Evolutionary conservation across 2,113 vertebrate species (phyloP), one percentile per base, ranked within the genome.

Genomic region (Tinamus guttatus): DNA sequence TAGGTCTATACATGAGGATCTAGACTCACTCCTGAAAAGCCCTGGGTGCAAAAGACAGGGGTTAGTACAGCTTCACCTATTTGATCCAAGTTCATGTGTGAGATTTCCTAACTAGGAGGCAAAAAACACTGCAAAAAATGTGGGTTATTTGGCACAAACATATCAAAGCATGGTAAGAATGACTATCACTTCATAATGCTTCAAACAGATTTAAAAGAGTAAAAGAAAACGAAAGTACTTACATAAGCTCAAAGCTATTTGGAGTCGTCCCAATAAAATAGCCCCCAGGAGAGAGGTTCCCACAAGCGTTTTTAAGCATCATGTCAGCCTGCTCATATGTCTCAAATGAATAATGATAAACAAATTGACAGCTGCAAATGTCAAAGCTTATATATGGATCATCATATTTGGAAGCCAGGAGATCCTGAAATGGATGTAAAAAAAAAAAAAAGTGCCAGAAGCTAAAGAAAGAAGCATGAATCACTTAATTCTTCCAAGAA

Each of bases 241-340:
- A 99, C 99, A 99, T 98, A 19, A 99, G 97, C 95, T 99, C 99
- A 74, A 98, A 99, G 93, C 99, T 99, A 64, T 99, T 98, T 38
- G 99, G 99, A 18, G 99, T 99, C 5, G 99, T 99, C n/a, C 99
- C 99, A 70, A 99, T 99, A 95, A 99, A 99, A 98, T 98, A 99
- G 5, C 99, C 99, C 49, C 99, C 99, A 5, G 98, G 99, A 49
- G 97, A 97, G 52, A 99, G 98, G 34, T 97, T 98, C 93, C 99
- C 99, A 68, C 99, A 99, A 68, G 99, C 99, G 13, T 99, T 99
- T 95, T 98, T 98, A 96, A 99, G 98, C 99, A 99, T 99, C 98
- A 96, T 98, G 87, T 99, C 98, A 7, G 99, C 99, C 97, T 99
- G 99, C 83, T 98, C 97, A 38, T 98, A 98, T 0, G 98, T 99